Evolutionary conservation across 2,113 vertebrate genomes (phyloP), one percentile per base, ranked within the genome.

Genomic region (Hymenochirus boettgeri): DNA sequence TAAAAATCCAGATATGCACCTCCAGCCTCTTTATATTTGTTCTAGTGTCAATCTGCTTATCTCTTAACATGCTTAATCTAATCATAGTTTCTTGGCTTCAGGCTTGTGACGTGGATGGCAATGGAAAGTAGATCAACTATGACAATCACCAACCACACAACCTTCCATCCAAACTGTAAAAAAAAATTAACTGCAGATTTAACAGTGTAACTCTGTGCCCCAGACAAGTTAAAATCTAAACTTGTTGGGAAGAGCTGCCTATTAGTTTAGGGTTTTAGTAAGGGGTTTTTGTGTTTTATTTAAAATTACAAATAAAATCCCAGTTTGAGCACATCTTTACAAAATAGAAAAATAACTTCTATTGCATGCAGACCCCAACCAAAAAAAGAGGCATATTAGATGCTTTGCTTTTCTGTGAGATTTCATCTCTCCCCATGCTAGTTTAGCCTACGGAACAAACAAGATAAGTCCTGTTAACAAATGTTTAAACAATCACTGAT

Each of bases 381-480:
- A 26, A 55, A 63, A 65, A 75, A 66, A 21, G 39, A 74, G 48
- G 62, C 57, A 75, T 52, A 70, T 75, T 78, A 77, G 73, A 65
- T 63, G 50, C 5, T 42, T 65, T 51, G 19, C 58, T 78, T 74
- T 79, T 72, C 59, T 60, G 62, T 61, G 51, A 47, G 21, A 15
- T 78, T 81, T 79, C 46, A 9, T 29, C 37, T 82, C 70, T 75
- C 70, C 70, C 74, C 71, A 73, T 61, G 69, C 69, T 75, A 82
- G 62, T 54, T 73, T 77, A 62, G 79, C 77, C 80, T 80, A 70
- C 59, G 75, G 73, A 75, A 77, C 35, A 61, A 77, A 45, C 60
- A 76, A 77, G 75, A 65, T 33, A 73, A 2, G 1, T 1, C 33
- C 33, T 35, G 33, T 35, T 13, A 35, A 35, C 33, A 35, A 12